Evolutionary conservation across 2,113 vertebrate species (phyloP).

Genomic region (Dipodomys merriami): DNA sequence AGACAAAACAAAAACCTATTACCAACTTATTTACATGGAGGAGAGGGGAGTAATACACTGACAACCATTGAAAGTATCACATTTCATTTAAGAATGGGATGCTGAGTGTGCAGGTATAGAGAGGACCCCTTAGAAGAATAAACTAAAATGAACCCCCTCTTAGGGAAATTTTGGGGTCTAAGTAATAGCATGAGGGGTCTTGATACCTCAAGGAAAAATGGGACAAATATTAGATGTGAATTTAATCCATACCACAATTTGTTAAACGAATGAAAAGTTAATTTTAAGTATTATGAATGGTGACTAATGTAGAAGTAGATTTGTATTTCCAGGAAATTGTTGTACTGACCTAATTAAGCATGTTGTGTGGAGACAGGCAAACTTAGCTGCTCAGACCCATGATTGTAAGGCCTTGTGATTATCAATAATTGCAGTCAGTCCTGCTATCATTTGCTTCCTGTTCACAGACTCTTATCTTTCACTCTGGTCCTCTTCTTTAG

Average conservation of each 20-base stretch:
- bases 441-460: background rate
- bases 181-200: background rate
- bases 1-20: background rate
- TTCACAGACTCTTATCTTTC: background rate
- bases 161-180: background rate
- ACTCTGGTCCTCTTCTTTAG: background rate
- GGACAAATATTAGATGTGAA: background rate
- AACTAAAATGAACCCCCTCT: background rate
- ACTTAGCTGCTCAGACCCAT: background rate
- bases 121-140: background rate
- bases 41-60: background rate
- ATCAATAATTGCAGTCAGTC: background rate
- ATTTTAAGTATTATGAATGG: background rate
- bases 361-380: background rate
- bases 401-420: background rate
- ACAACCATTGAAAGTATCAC: background rate
- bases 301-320: background rate
- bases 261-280: slow-evolving; percentile 7
- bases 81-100: background rate
- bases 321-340: background rate
- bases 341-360: background rate
- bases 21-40: background rate
- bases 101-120: background rate
- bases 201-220: background rate
- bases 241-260: background rate